phyloP scores from a whole-genome alignment of 2,113 vertebrate species.

The Dermatemys mawii region DNA sequence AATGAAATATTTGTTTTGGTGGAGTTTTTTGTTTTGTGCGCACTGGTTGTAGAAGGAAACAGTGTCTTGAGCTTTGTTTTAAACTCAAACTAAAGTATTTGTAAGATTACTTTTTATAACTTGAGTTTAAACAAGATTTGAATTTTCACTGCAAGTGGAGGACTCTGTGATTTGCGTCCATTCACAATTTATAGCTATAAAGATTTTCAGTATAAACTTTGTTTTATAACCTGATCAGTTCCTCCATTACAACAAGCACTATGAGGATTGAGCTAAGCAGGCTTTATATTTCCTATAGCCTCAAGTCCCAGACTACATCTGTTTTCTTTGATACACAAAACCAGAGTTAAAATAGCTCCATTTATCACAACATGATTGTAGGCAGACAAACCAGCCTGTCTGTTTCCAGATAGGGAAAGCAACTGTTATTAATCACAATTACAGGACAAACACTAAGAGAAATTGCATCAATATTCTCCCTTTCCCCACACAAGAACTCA shows the following conservation, averaged over 20 bases:
- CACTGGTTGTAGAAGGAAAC: not conserved
- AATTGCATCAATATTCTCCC: constrained; percentile 86
- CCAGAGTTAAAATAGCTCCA: constrained; percentile 91
- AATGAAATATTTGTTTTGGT: not conserved
- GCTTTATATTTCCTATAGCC: constrained; percentile 89
- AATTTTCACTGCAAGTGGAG: not conserved
- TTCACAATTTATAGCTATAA: constrained; percentile 46
- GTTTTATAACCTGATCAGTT: constrained; percentile 68
- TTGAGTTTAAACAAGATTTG: constrained; percentile 14
- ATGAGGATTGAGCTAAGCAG: constrained; percentile 82
- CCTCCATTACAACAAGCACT: constrained; percentile 66
- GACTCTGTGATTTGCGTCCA: constrained; percentile 6
- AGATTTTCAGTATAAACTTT: constrained; percentile 21
- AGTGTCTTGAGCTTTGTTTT: not conserved
- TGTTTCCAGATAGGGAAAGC: constrained; percentile 92
- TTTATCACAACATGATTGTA: constrained; percentile 97
- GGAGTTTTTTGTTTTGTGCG: not conserved
- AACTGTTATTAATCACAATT: constrained; percentile 99
- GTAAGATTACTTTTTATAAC: not conserved
- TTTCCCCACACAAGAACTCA: constrained; percentile 70
- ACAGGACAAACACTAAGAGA: constrained; percentile 87
- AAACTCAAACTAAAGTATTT: not conserved
- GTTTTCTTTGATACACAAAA: constrained; percentile 96
- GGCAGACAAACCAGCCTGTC: constrained; percentile 96
- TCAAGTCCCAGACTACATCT: constrained; percentile 94